These are phyloP conservation scores for Malthinus seriepunctatus DNA, from an alignment of 2,888 invertebrate genomes.

Conservation along the genomic window DNA sequence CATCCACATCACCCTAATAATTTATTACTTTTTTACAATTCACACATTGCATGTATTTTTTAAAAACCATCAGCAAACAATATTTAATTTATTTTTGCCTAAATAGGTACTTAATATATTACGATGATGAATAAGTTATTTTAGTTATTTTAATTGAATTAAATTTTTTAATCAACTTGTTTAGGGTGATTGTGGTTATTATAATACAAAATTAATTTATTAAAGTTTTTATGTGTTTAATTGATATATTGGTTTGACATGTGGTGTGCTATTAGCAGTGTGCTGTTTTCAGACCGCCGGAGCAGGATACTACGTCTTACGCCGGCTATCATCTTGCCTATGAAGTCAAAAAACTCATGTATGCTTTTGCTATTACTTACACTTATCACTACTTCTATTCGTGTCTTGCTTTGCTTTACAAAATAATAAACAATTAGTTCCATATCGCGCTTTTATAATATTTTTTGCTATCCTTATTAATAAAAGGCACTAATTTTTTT, in stretches of 20 bases:
- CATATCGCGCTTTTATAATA: slow-evolving; percentile 16
- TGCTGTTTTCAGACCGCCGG: slow-evolving; percentile 86
- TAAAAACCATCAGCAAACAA: not conserved
- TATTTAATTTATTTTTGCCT: not conserved
- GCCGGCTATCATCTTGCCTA: slow-evolving; percentile 99
- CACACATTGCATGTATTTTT: slow-evolving; percentile 3
- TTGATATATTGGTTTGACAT: slow-evolving; percentile 38
- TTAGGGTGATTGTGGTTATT: slow-evolving; percentile 29
- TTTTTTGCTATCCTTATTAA: slow-evolving; percentile 9
- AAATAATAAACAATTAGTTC: slow-evolving; percentile 2
- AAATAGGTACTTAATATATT: not conserved
- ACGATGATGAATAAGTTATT: not conserved
- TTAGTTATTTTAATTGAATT: not conserved
- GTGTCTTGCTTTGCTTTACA: slow-evolving; percentile 38
- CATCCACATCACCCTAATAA: slow-evolving; percentile 22
- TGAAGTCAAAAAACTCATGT: slow-evolving; percentile 99
- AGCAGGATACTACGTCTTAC: slow-evolving; percentile 90
- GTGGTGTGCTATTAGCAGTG: slow-evolving; percentile 55
- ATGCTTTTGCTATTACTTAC: slow-evolving; percentile 68
- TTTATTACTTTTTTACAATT: not conserved
- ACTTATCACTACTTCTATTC: slow-evolving; percentile 44
- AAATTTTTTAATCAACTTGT: slow-evolving; percentile 2
- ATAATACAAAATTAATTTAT: no score
- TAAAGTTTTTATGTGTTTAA: slow-evolving; percentile 2
- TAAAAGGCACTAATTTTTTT: no score